phyloP scores from a whole-genome alignment of 2,888 invertebrate genomes.

The Harpagoxenus sublaevis region DNA sequence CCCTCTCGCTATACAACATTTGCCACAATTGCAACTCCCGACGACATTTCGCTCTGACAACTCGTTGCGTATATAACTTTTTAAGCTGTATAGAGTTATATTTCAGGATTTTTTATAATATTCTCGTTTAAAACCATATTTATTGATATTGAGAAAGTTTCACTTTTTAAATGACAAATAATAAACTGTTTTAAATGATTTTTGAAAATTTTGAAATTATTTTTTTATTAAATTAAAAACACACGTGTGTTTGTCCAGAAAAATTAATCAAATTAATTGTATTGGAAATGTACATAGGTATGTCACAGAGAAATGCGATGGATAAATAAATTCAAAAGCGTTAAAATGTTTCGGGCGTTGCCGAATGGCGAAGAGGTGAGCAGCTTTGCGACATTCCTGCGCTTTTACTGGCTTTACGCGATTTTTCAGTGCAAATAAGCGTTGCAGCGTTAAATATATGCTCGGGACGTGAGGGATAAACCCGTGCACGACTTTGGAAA shows the following conservation, averaged over 20 bases:
- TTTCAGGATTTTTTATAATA: not conserved
- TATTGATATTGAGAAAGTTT: not conserved
- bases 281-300: not conserved
- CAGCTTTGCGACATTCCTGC: slow-evolving; percentile 17
- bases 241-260: not conserved
- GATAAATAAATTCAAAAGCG: not conserved
- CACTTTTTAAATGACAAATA: not conserved
- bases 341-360: not conserved
- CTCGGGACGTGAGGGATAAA: slow-evolving; percentile 59
- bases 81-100: not conserved
- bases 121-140: not conserved
- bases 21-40: slow-evolving; percentile 23
- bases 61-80: not conserved
- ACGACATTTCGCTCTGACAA: not conserved
- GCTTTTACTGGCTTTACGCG: slow-evolving; percentile 36
- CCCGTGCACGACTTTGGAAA: slow-evolving; percentile 41
- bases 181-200: not conserved
- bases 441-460: slow-evolving; percentile 51
- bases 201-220: not conserved
- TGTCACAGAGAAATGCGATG: not conserved
- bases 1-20: slow-evolving; percentile 40
- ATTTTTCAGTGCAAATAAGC: slow-evolving; percentile 48
- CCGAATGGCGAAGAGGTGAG: not conserved
- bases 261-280: not conserved
- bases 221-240: not conserved